Percentiles rank a stretch among this genome's conserved stretches.
Evolutionary conservation across 2,888 invertebrate species (phyloP).

Genomic region (Chymomyza caudatula): DNA sequence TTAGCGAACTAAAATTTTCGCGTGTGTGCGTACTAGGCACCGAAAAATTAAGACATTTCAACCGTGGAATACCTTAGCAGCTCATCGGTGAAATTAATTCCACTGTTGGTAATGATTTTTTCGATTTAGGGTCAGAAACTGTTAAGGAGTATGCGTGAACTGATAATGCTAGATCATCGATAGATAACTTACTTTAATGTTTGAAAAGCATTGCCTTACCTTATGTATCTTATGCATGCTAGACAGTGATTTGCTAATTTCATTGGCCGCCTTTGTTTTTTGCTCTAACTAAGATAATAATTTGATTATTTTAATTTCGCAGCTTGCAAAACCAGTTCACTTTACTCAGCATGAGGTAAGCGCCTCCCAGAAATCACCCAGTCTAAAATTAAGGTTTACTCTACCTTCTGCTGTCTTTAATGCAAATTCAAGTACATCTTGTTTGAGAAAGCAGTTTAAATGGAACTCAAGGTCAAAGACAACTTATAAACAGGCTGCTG

Average conservation of each 20-base stretch:
- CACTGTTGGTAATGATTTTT: no score
- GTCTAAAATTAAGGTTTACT: background rate
- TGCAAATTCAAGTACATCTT: background rate
- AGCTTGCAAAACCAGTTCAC: constrained; percentile 42
- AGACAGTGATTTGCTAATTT: background rate
- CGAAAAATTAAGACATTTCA: no score
- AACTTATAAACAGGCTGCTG: no score
- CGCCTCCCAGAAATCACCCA: background rate
- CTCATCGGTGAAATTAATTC: no score
- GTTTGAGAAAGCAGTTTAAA: background rate
- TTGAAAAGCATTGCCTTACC: no score
- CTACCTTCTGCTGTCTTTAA: background rate
- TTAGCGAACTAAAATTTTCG: no score
- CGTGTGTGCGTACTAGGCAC: no score
- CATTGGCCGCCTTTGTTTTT: background rate
- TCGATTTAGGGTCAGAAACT: no score
- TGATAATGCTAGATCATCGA: no score
- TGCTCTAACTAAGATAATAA: background rate
- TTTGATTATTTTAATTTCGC: constrained; percentile 9
- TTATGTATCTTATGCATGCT: background rate
- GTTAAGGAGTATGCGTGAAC: no score
- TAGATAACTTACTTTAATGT: no score
- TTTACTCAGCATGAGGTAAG: constrained; percentile 22
- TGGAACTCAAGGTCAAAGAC: background rate
- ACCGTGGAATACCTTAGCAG: no score